Evolutionary conservation across 2,888 invertebrate species (phyloP).

Genomic region (Drosophila robusta): DNA sequence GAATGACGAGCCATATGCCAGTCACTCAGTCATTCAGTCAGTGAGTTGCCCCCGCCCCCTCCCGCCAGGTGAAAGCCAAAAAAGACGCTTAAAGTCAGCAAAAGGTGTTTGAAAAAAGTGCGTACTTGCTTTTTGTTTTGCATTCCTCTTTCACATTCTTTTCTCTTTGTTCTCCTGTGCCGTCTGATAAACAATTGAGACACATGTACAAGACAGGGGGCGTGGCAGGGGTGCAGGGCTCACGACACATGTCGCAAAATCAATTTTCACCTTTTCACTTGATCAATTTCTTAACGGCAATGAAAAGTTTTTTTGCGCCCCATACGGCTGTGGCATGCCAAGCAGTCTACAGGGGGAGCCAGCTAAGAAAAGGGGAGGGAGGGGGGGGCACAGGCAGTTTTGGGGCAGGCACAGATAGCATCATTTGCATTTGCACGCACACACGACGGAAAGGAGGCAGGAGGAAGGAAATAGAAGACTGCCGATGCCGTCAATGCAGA

Average conservation of each 20-base stretch:
- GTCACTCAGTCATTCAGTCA: conserved; percentile 50
- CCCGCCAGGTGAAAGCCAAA: neutral
- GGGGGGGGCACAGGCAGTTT: conserved; percentile 13
- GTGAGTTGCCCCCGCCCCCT: conserved; percentile 15
- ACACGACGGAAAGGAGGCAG: conserved; percentile 14
- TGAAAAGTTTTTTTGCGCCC: conserved; percentile 61
- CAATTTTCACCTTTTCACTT: conserved; percentile 82
- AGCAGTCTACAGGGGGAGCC: conserved; percentile 37
- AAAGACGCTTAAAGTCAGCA: conserved; percentile 63
- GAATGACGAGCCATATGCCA: conserved; percentile 77
- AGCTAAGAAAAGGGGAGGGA: neutral
- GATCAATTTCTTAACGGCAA: conserved; percentile 80
- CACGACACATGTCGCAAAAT: conserved; percentile 75
- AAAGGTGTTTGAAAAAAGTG: conserved; percentile 48
- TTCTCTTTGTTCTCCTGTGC: conserved; percentile 13
- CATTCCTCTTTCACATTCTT: neutral
- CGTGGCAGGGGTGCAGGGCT: neutral
- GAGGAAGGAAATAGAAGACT: neutral
- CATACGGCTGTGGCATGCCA: conserved; percentile 63
- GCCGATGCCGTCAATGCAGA: conserved; percentile 14
- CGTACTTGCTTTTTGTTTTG: conserved; percentile 24
- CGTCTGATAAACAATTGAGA: conserved; percentile 71
- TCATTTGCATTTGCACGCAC: conserved; percentile 70
- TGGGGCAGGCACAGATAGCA: conserved; percentile 63
- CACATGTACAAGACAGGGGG: conserved; percentile 31